Evolutionary conservation across 2,888 invertebrate genomes (phyloP), one percentile per base, ranked within the genome.

Genomic region (Phaedon cochleariae): DNA sequence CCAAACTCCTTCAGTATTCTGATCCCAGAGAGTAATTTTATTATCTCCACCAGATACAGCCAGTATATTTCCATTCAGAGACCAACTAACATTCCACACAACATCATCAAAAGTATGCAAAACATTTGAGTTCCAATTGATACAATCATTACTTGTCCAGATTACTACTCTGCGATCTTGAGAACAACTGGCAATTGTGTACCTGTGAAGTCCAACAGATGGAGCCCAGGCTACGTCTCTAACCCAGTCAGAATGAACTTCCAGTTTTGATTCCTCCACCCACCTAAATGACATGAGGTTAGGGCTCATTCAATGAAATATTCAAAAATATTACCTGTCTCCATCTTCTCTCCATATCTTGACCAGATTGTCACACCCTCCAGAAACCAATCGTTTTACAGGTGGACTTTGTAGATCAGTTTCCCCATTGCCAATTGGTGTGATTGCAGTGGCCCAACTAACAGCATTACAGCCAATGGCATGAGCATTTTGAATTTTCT

Each of bases 201-300:
- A 92, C 64, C 92, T 89, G n/a, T 94, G 92, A 22, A 97, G 86
- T 2, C 76, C 97, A 88, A 48, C 95, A 91, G 82, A 82, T 0
- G 98, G 98, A 5, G 98, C 97, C 99, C 99, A 99, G 2, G 98
- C 97, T 0, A 99, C 98, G 84, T 99, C 98, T 69, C 99, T 87
- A 12, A 99, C 97, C 98, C 98, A 99, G 84, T 99, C 99, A 69
- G 95, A 95, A 84, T 99, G 99, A 74, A 95, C 95, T 83, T 98
- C 97, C 9, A 99, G 85, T 78, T 95, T 95, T 72, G 90, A 92
- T 81, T 98, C 98, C 83, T 97, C 96, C 0, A 93, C 86, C 83
- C 83, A 83, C 74, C 66, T 69, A 22, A 15, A 21, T 18, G 31
- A 26, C 10, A 29, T 48, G n/a, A n/a, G n/a, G n/a, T n/a, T n/a